Conservation (phyloP, 2,888 invertebrate species). For the Eretmocerus hayati region DNA sequence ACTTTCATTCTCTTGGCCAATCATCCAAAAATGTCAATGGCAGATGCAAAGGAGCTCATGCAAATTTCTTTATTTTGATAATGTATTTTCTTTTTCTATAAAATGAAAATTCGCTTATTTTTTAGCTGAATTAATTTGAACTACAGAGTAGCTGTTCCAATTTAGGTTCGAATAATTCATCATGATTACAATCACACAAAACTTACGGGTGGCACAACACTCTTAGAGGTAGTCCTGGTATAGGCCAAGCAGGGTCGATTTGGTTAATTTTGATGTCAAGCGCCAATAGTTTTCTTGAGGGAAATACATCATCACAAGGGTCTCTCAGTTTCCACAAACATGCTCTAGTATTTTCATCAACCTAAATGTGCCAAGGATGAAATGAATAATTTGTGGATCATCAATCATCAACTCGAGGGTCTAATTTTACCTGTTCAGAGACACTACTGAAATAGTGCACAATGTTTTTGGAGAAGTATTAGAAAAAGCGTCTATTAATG, state of each 20-base stretch:
- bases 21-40: too few relatives aligned
- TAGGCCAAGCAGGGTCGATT: slow-evolving; percentile 94
- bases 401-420: too few relatives aligned
- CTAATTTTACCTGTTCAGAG: slow-evolving; percentile 81
- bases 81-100: not conserved
- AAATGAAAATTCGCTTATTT: too few relatives aligned
- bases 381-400: not conserved
- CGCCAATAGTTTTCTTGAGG: slow-evolving; percentile 77
- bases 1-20: too few relatives aligned
- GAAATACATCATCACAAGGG: slow-evolving; percentile 93
- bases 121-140: too few relatives aligned
- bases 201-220: too few relatives aligned
- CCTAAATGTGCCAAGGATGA: slow-evolving; percentile 50
- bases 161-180: not conserved
- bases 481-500: slow-evolving; percentile 76
- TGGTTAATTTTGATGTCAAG: slow-evolving; percentile 83
- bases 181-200: too few relatives aligned
- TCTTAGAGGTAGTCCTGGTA: slow-evolving; percentile 39
- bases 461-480: slow-evolving; percentile 87
- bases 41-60: too few relatives aligned
- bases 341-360: slow-evolving; percentile 85
- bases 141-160: too few relatives aligned
- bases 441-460: slow-evolving; percentile 88
- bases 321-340: slow-evolving; percentile 92
- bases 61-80: too few relatives aligned